These are phyloP conservation scores for Taurulus bubalis DNA, from an alignment of 2,113 vertebrate species.

Conservation along the genomic window DNA sequence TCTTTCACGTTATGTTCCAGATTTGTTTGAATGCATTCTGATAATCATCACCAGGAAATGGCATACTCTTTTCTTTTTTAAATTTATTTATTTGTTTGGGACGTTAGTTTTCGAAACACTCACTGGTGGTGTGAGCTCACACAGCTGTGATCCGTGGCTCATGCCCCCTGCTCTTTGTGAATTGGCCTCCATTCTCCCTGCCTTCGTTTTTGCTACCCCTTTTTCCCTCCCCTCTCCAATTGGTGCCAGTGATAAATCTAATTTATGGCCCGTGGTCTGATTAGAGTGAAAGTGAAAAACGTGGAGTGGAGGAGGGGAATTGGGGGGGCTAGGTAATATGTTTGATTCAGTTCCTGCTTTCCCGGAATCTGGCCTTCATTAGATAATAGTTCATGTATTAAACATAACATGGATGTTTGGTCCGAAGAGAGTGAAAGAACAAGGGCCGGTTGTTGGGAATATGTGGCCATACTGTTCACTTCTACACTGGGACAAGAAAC, in stretches of 20 bases:
- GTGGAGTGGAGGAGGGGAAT: slow-evolving; percentile 66
- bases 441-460: slow-evolving; percentile 30
- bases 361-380: slow-evolving; percentile 74
- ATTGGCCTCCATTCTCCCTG: slow-evolving; percentile 49
- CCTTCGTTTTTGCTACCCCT: slow-evolving; percentile 35
- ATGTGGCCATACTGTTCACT: slow-evolving; percentile 25
- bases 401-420: slow-evolving; percentile 55
- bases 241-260: slow-evolving; percentile 79
- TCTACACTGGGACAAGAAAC: slow-evolving; percentile 32
- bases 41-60: neutral
- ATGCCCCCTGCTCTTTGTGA: slow-evolving; percentile 51
- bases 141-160: slow-evolving; percentile 32
- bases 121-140: slow-evolving; percentile 20
- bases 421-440: slow-evolving; percentile 39
- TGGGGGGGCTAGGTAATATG: slow-evolving; percentile 64
- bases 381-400: slow-evolving; percentile 76
- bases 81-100: neutral
- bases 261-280: slow-evolving; percentile 77
- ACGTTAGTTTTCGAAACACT: slow-evolving; percentile 2
- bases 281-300: slow-evolving; percentile 78
- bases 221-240: slow-evolving; percentile 47
- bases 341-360: slow-evolving; percentile 72
- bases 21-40: neutral
- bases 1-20: neutral
- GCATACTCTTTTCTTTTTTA: neutral